phyloP scores from a whole-genome alignment of 1,140 invertebrate species.

The Aphidius gifuensis region DNA sequence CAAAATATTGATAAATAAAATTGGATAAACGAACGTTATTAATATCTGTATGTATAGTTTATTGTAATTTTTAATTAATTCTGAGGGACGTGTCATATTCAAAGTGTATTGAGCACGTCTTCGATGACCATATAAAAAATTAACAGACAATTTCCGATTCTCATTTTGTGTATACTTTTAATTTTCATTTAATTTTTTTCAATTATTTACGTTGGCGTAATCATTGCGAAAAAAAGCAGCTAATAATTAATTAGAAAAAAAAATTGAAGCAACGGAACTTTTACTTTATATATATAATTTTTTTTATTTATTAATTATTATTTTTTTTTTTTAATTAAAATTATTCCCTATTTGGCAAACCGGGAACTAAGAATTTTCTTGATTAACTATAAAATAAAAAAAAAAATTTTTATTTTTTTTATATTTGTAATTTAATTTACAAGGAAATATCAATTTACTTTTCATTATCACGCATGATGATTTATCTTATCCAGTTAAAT shows the following conservation, averaged over 20 bases:
- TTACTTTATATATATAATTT: no score
- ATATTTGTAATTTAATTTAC: no score
- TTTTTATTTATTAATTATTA: no score
- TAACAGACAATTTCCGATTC: slow-evolving; percentile 17
- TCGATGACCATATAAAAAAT: slow-evolving; percentile 17
- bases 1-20: no score
- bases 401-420: no score
- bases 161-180: background rate
- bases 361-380: no score
- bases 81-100: slow-evolving; percentile 21
- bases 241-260: slow-evolving; percentile 7
- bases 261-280: background rate
- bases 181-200: background rate
- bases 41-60: no score
- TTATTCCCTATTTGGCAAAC: no score
- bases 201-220: slow-evolving; percentile 23
- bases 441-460: background rate
- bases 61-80: slow-evolving; percentile 20
- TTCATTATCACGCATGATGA: background rate
- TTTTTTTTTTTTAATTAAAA: no score
- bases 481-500: no score
- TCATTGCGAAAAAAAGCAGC: slow-evolving; percentile 11
- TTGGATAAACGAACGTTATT: no score
- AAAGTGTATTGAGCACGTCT: slow-evolving; percentile 20
- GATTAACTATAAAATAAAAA: no score